Evolutionary conservation across 1,140 invertebrate species (phyloP), one percentile per base, ranked within the genome.

Genomic region (Trichonephila clavipes): DNA sequence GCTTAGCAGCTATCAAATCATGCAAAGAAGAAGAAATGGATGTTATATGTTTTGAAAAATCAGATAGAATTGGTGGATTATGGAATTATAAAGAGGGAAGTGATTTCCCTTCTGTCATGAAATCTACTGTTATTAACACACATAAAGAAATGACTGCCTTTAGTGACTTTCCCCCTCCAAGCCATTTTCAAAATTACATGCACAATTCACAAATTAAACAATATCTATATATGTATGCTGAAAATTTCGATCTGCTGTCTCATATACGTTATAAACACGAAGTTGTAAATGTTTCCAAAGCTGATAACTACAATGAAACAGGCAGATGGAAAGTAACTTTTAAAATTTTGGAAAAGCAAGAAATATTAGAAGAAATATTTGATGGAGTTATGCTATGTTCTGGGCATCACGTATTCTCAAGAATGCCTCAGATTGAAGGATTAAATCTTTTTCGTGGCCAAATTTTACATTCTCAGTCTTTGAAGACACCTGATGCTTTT

Each of bases 21-120:
- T 89, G 61, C 61, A 89, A 90, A 90, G 89, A 81, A 81, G 89
- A 90, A 82, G 89, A 28, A 3, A 21, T 90, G 0, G 89, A 90
- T 58, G 51, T 62, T 14, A 24, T 90, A 7, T 81, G 89, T 61
- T 90, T 81, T 34, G 89, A 90, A 21, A 82, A 61, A 62, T 24
- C 95, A 51, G 69, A 95, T 82, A 95, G 96, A 90, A 95, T 96
- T 83, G 96, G 96, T 10, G 96, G 96, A 85, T 95, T 97, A 3
- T 96, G 96, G 96, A 96, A 96, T 94, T 62, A 95, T 64, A 95
- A 95, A 14, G 94, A 95, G 7, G 95, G 94, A 72, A 6, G 95
- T 86, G 81, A 95, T 90, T 28, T n/a, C 94, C 95, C 94, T 94
- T 95, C 69, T 94, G 94, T 95, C 1, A 95, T 94, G 94, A 94